phyloP scores from a whole-genome alignment of 2,888 invertebrate species.

The Smittia sp. region DNA sequence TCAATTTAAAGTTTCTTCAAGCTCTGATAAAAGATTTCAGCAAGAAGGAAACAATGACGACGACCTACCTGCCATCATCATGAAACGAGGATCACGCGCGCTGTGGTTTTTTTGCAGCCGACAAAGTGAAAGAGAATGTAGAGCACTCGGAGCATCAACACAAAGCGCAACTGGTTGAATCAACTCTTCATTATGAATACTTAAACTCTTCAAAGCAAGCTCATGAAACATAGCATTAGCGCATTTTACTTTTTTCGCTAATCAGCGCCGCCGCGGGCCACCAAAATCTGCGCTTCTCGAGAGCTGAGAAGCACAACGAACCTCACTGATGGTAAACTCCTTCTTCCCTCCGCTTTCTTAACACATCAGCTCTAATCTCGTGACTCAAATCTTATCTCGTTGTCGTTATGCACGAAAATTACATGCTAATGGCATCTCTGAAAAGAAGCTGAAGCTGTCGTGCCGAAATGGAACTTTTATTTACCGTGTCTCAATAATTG shows the following conservation, averaged over 20 bases:
- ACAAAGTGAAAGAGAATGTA: not conserved
- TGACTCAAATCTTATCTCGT: not conserved
- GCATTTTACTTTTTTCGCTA: not conserved
- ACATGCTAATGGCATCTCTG: not conserved
- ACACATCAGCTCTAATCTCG: not conserved
- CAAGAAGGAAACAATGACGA: not conserved
- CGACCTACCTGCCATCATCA: not conserved
- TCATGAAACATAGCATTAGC: not conserved
- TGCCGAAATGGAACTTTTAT: not conserved
- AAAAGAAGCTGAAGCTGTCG: not conserved
- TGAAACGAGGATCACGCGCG: slow-evolving; percentile 1
- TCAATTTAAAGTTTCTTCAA: not conserved
- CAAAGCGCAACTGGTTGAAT: slow-evolving; percentile 1
- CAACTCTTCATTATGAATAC: slow-evolving; percentile 14
- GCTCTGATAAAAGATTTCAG: not conserved
- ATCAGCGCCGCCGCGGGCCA: not conserved
- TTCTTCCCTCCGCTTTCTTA: not conserved
- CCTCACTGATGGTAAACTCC: not conserved
- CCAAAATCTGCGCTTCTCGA: not conserved
- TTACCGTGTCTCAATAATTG: slow-evolving; percentile 6
- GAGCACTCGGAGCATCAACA: not conserved
- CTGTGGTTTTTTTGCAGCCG: not conserved
- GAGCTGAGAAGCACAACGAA: not conserved
- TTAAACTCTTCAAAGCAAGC: not conserved
- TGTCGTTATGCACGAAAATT: slow-evolving; percentile 13